A percentile compares a stretch with the other conserved stretches of the same genome.
Evolutionary conservation across 2,888 invertebrate genomes (phyloP).

Genomic region (Serripes groenlandicus): DNA sequence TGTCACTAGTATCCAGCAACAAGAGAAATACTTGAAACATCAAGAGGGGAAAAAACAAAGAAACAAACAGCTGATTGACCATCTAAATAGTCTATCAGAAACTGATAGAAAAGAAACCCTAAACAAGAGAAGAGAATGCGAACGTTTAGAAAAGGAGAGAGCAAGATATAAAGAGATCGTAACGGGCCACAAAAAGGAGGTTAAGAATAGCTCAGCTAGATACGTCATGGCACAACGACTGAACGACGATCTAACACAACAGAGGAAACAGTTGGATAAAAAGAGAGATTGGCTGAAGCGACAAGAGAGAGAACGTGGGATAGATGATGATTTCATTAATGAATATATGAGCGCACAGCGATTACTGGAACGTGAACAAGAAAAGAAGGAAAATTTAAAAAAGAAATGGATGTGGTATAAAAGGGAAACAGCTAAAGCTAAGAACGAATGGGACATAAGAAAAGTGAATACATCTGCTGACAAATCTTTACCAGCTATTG

Average conservation of each 20-base stretch:
- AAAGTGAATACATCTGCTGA: background rate
- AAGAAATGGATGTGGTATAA: slow-evolving; percentile 16
- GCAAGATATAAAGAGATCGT: background rate
- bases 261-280: background rate
- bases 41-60: slow-evolving; percentile 15
- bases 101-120: background rate
- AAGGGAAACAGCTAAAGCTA: background rate
- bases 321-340: background rate
- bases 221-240: background rate
- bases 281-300: background rate
- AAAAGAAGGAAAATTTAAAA: slow-evolving; percentile 12
- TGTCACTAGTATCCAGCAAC: background rate
- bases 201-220: background rate
- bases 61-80: slow-evolving; percentile 1
- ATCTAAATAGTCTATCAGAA: background rate
- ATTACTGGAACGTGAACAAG: slow-evolving; percentile 5
- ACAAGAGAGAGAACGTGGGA: background rate
- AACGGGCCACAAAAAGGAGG: background rate
- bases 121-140: background rate
- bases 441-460: background rate
- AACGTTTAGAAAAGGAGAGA: background rate
- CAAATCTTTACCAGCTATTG: background rate
- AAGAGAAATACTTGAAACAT: slow-evolving; percentile 4
- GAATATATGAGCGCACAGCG: background rate
- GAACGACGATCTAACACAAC: slow-evolving; percentile 4